phyloP scores from a whole-genome alignment of 2,888 invertebrate genomes.

The Leptinotarsa haldemani region DNA sequence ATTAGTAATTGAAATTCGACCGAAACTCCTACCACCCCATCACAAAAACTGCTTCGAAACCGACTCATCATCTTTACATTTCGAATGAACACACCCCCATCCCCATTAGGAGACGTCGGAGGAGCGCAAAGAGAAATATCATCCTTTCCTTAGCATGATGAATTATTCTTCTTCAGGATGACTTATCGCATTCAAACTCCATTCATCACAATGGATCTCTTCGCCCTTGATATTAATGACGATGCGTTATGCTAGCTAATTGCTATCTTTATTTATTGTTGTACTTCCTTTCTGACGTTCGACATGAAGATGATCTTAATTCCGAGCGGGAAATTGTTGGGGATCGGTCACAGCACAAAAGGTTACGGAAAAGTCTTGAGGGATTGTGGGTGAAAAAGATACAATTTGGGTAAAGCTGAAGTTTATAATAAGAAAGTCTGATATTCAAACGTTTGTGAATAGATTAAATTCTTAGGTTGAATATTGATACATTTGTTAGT shows the following conservation, averaged over 20 bases:
- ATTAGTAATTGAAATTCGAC: constrained; percentile 16
- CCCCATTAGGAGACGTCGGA: constrained; percentile 23
- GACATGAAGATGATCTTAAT: background rate
- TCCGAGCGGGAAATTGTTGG: background rate
- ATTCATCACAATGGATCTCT: constrained; percentile 52
- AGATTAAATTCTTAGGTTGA: too few species aligned
- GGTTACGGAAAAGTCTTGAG: background rate
- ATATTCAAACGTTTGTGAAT: too few species aligned
- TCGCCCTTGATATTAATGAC: constrained; percentile 52
- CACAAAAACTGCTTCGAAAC: constrained; percentile 9
- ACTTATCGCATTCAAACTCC: constrained; percentile 53
- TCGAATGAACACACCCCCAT: constrained; percentile 6
- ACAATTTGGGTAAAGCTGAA: too few species aligned
- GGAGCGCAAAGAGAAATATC: constrained; percentile 23
- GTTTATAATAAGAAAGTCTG: too few species aligned
- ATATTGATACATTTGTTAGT: too few species aligned
- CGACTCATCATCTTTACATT: constrained; percentile 19
- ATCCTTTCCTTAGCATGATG: constrained; percentile 44
- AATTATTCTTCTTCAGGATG: constrained; percentile 50
- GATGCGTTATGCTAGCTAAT: constrained; percentile 52
- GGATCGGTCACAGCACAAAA: background rate
- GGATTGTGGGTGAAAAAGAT: too few species aligned
- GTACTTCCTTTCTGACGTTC: constrained; percentile 28
- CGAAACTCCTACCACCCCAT: background rate
- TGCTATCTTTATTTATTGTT: constrained; percentile 53